Evolutionary conservation across 1,140 invertebrate species (phyloP).

Genomic region (Riptortus pedestris): DNA sequence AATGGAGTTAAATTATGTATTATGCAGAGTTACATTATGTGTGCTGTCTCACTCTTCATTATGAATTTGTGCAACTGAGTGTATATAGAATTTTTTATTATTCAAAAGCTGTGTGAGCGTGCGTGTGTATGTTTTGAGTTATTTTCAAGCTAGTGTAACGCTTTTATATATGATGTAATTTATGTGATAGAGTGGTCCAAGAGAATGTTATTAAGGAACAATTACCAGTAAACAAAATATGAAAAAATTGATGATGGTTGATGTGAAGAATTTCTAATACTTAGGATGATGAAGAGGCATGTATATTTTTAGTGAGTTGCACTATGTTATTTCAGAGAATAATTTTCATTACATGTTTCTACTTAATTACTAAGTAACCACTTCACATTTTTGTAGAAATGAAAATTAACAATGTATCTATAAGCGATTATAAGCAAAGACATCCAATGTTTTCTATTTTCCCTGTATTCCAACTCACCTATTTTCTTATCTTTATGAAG

Average conservation of each 20-base stretch:
- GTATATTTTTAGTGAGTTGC: not conserved
- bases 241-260: not conserved
- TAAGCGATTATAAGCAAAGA: too few species aligned
- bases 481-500: too few species aligned
- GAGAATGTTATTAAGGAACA: slow-evolving; percentile 4
- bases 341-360: not conserved
- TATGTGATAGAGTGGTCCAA: slow-evolving; percentile 18
- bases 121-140: too few species aligned
- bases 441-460: too few species aligned
- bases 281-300: not conserved
- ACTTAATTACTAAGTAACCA: not conserved
- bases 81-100: too few species aligned
- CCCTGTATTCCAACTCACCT: too few species aligned
- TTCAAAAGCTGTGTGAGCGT: too few species aligned
- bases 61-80: too few species aligned
- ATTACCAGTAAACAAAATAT: not conserved
- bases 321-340: not conserved
- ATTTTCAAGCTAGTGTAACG: not conserved
- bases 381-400: not conserved
- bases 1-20: too few species aligned
- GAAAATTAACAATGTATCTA: too few species aligned
- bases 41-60: too few species aligned
- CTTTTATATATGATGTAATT: not conserved
- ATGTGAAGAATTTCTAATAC: not conserved
- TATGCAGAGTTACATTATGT: too few species aligned